phyloP scores from a whole-genome alignment of 1,140 invertebrate genomes.

The Luehdorfia chinensis region DNA sequence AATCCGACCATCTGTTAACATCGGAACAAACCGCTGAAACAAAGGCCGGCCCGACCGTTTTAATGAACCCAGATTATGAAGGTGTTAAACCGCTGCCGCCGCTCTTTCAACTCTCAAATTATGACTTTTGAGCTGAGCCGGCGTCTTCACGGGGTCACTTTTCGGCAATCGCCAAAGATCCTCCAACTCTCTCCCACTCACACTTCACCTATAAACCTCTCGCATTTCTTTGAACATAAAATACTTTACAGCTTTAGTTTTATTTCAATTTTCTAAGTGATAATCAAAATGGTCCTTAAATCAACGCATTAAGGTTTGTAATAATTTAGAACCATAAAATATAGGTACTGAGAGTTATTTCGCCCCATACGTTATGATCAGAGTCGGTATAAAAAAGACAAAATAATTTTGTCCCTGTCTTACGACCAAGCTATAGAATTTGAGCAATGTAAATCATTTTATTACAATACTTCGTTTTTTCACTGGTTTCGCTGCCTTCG shows the following conservation, averaged over 20 bases:
- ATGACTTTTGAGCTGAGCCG: conserved; percentile 57
- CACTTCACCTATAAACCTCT: conserved; percentile 36
- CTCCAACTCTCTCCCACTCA: conserved; percentile 40
- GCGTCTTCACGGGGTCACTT: conserved; percentile 67
- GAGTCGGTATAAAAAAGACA: conserved; percentile 55
- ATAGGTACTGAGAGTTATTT: conserved; percentile 46
- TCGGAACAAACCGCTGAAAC: conserved; percentile 68
- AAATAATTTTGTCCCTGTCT: conserved; percentile 63
- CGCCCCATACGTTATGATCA: conserved; percentile 65
- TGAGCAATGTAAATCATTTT: conserved; percentile 70
- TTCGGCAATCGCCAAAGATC: conserved; percentile 69
- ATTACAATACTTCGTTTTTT: conserved; percentile 58
- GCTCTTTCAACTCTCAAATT: conserved; percentile 74
- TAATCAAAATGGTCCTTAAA: conserved; percentile 46
- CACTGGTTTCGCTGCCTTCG: conserved; percentile 32
- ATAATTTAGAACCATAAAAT: conserved; percentile 29
- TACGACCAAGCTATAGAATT: conserved; percentile 50
- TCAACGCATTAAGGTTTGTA: conserved; percentile 41
- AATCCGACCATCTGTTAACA: conserved; percentile 69
- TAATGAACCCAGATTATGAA: conserved; percentile 76
- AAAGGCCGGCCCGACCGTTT: conserved; percentile 64
- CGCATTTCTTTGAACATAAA: conserved; percentile 54
- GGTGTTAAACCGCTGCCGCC: conserved; percentile 69
- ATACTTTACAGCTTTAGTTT: conserved; percentile 40
- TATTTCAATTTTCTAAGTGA: conserved; percentile 19